Evolutionary conservation across 2,888 invertebrate species (phyloP).

Genomic region (Hydroisotoma schaefferi): DNA sequence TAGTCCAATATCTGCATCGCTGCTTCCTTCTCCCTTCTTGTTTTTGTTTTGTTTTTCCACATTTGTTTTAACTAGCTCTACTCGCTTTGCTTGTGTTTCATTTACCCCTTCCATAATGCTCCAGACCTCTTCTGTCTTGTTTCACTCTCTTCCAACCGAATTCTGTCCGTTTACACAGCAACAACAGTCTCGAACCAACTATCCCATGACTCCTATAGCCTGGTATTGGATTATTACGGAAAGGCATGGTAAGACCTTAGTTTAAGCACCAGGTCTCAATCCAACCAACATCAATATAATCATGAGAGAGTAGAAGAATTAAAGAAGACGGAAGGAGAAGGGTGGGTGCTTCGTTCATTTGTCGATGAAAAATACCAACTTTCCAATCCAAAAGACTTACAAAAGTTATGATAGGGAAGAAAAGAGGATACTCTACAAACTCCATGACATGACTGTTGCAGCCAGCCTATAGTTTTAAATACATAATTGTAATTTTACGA

Average conservation of each 20-base stretch:
- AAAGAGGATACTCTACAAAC: no score
- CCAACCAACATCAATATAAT: no score
- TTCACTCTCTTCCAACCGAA: background rate
- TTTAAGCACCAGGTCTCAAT: no score
- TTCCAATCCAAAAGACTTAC: background rate
- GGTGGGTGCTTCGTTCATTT: background rate
- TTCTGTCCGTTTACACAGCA: no score
- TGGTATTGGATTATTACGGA: no score
- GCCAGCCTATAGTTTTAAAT: background rate
- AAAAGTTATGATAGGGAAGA: slow-evolving; percentile 1
- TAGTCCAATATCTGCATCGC: background rate
- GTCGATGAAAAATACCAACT: background rate
- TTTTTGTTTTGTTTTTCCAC: slow-evolving; percentile 21
- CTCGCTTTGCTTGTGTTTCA: background rate
- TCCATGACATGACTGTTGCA: background rate
- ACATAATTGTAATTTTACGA: slow-evolving; percentile 9
- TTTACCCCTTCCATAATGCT: background rate
- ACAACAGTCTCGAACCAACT: no score
- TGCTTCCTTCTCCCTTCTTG: slow-evolving; percentile 14
- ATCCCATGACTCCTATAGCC: no score
- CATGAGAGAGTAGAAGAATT: no score
- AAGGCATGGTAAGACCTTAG: no score
- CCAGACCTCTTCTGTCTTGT: background rate
- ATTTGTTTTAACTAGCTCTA: slow-evolving; percentile 11
- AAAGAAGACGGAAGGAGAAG: background rate